Percentiles rank a stretch among this genome's conserved stretches.
phyloP scores from a whole-genome alignment of 2,113 vertebrate genomes.

The Channa argus region DNA sequence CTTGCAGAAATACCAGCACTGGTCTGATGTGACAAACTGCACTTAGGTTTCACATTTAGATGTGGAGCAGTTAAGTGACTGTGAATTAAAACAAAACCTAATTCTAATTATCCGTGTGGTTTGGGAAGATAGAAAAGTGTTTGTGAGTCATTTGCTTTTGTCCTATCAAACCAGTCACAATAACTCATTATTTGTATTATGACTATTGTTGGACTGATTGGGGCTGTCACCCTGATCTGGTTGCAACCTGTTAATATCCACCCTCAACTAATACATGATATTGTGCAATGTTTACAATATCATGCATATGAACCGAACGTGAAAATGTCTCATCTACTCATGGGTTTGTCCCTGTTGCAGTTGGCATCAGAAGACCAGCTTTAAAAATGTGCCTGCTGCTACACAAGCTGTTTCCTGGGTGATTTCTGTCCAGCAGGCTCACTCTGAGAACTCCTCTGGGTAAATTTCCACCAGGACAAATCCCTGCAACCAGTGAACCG shows the following conservation, averaged over 20 bases:
- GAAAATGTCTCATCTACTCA: not conserved
- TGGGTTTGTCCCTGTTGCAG: not conserved
- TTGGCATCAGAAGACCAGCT: conserved; percentile 10
- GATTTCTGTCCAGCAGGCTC: conserved; percentile 37
- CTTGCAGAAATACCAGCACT: no score
- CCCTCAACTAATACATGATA: not conserved
- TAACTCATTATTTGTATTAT: no score
- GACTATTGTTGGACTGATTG: not conserved
- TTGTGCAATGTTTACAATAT: not conserved
- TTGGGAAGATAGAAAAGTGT: no score
- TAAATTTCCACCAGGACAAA: conserved; percentile 63
- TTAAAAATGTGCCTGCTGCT: conserved; percentile 30
- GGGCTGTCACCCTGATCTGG: not conserved
- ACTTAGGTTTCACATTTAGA: no score
- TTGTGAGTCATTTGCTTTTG: not conserved
- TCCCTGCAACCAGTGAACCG: conserved; percentile 13
- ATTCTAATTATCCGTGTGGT: no score
- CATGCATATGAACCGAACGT: not conserved
- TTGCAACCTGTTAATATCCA: not conserved
- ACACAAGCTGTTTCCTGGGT: conserved; percentile 54
- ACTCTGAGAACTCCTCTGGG: conserved; percentile 44
- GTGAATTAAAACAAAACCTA: no score
- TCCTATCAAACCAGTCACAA: no score
- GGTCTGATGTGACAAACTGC: no score
- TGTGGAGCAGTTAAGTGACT: no score